Conservation (phyloP, 2,888 invertebrate genomes). For the Glaucopsyche alexis region DNA sequence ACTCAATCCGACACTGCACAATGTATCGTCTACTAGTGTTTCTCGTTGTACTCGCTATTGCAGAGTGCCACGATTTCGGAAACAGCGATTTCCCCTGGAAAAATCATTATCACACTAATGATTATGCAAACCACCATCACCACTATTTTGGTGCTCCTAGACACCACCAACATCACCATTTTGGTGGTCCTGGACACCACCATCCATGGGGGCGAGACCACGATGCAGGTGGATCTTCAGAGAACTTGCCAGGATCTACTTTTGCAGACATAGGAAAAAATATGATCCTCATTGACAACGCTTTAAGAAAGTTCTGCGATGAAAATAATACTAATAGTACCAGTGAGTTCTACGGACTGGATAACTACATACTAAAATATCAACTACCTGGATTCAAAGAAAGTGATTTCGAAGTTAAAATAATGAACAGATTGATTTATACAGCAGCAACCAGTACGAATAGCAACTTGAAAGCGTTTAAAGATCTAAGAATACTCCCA, state of each 20-base stretch:
- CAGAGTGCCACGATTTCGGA: background rate
- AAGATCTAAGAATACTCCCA: background rate
- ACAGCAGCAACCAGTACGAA: background rate
- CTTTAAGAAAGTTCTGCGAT: background rate
- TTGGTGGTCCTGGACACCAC: background rate
- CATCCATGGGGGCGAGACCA: no score
- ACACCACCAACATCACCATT: background rate
- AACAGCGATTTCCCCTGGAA: no score
- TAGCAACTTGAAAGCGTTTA: background rate
- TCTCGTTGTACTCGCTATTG: background rate
- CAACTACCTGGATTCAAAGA: background rate
- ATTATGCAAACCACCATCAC: no score
- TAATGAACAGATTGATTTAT: background rate
- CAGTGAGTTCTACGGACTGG: background rate
- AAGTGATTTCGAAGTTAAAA: background rate
- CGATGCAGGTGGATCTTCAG: background rate
- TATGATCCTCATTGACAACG: background rate
- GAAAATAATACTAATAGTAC: background rate
- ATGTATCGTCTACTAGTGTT: background rate
- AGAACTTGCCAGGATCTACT: background rate
- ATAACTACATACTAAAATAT: background rate
- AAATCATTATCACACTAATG: no score
- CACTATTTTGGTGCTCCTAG: background rate
- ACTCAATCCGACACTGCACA: background rate
- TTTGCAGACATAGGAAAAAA: background rate